Base-by-base conservation (phyloP, 53 echinoderm and acorn worm genomes). In the Astropecten irregularis region DNA sequence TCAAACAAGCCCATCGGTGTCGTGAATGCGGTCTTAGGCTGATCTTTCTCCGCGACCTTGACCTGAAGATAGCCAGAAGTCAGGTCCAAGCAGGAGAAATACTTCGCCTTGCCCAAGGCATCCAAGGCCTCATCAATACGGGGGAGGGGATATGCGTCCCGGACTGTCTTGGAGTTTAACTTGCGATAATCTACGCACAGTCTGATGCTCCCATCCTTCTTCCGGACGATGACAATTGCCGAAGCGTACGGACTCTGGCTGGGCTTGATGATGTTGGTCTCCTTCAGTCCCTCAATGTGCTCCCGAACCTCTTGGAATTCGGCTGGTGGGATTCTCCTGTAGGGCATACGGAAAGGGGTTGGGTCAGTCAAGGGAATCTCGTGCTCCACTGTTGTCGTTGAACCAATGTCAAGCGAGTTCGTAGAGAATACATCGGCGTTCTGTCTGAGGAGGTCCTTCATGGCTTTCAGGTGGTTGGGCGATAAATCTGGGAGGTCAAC, bases 51-150 rank as follows among this genome's bases (percentile, higher is more conserved):
- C 8, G 67, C 53, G 3, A 83, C 56, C 34, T 83, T 55, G 0
- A 83, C 83, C 23, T 83, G 83, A 19, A 23, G 55, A 39, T 83
- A 83, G 9, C 83, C 83, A 3, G 68, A 83, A 2, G 83, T 83
- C 13, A 83, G 53, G 33, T 83, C 83, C 19, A 83, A 32, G 9
- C 53, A 26, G 0, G 83, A 68, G 20, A 83, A 83, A 21, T 37
- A 83, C 25, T 53, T 56, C 3, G 68, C 60, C 35, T 36, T 22
- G 1, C 48, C 18, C 22, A 83, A 36, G 21, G 74, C 53, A 55
- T 74, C 74, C 1, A 74, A 20, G 23, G 44, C 9, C 34, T 74
- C 74, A n/a, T n/a, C n/a, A n/a, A 85, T 11, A n/a, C n/a, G n/a
- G n/a, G n/a, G n/a, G n/a, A n/a, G n/a, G n/a, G n/a, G n/a, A n/a